Conservation (phyloP, 2,888 invertebrate species). For the Hirtodrosophila confusa region DNA sequence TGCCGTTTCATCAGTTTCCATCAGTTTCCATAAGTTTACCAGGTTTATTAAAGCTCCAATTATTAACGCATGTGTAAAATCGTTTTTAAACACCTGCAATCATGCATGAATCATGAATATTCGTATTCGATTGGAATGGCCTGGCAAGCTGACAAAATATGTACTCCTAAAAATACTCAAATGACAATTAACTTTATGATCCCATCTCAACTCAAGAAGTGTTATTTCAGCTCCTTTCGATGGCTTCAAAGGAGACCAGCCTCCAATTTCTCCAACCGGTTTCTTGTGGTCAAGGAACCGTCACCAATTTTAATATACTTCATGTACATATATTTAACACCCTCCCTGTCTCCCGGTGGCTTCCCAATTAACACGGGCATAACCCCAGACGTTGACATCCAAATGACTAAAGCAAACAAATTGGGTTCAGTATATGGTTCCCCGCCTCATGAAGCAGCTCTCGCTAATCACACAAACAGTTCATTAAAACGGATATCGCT, state of each 20-base stretch:
- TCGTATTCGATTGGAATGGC: not conserved
- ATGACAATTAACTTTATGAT: constrained; percentile 2
- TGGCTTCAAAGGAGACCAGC: too few species aligned
- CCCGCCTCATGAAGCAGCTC: too few species aligned
- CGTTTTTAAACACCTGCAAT: constrained; percentile 4
- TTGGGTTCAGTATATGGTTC: too few species aligned
- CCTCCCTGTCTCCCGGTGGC: too few species aligned
- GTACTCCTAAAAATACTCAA: constrained; percentile 2
- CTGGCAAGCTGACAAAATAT: too few species aligned
- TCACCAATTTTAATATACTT: constrained; percentile 1
- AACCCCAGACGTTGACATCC: not conserved
- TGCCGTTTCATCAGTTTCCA: too few species aligned
- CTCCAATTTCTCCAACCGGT: too few species aligned
- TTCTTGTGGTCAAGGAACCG: constrained; percentile 4
- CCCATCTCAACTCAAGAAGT: constrained; percentile 1
- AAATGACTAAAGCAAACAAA: not conserved
- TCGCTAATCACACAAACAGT: too few species aligned
- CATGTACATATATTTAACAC: not conserved
- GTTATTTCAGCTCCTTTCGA: not conserved
- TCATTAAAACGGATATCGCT: too few species aligned
- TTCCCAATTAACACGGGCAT: not conserved
- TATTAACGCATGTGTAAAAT: not conserved
- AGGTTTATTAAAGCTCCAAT: too few species aligned
- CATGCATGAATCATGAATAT: constrained; percentile 1
- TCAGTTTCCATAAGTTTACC: too few species aligned